Evolutionary conservation across 2,888 invertebrate genomes (phyloP).

Genomic region (Lepidocyrtoides sp.): DNA sequence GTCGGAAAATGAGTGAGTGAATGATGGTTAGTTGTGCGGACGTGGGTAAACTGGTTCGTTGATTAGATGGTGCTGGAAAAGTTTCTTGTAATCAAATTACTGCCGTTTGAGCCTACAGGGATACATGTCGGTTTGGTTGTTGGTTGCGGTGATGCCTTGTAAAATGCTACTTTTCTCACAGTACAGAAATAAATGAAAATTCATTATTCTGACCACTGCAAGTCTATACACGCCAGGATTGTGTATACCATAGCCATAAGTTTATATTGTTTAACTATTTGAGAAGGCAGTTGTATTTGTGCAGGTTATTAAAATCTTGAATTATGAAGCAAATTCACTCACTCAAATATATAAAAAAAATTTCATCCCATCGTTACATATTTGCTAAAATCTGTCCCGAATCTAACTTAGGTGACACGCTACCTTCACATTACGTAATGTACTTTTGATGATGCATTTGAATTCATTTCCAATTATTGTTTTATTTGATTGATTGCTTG

Average conservation of each 20-base stretch:
- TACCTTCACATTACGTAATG: too few relatives aligned
- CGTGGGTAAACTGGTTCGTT: constrained; percentile 71
- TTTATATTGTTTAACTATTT: too few relatives aligned
- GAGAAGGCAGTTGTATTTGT: too few relatives aligned
- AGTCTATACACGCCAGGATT: too few relatives aligned
- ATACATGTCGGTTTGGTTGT: constrained; percentile 18
- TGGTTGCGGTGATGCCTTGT: not conserved
- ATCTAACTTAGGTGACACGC: too few relatives aligned
- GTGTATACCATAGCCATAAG: too few relatives aligned
- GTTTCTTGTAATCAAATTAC: constrained; percentile 83
- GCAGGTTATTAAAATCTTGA: too few relatives aligned
- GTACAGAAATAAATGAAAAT: not conserved
- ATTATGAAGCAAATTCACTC: too few relatives aligned
- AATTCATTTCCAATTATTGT: constrained; percentile 43
- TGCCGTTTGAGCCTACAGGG: constrained; percentile 76
- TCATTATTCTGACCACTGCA: not conserved
- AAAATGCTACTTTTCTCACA: not conserved
- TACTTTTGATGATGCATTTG: constrained; percentile 63
- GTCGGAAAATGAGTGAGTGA: constrained; percentile 58
- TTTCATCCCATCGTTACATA: too few relatives aligned
- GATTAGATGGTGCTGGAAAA: constrained; percentile 78
- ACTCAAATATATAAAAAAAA: too few relatives aligned
- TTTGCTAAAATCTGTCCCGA: too few relatives aligned
- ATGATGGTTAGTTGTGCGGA: constrained; percentile 59
- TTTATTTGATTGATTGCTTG: constrained; percentile 43